A percentile compares a stretch with the other conserved stretches of the same genome.
phyloP scores from a whole-genome alignment of 2,113 vertebrate species.

The Phaethornis superciliosus region DNA sequence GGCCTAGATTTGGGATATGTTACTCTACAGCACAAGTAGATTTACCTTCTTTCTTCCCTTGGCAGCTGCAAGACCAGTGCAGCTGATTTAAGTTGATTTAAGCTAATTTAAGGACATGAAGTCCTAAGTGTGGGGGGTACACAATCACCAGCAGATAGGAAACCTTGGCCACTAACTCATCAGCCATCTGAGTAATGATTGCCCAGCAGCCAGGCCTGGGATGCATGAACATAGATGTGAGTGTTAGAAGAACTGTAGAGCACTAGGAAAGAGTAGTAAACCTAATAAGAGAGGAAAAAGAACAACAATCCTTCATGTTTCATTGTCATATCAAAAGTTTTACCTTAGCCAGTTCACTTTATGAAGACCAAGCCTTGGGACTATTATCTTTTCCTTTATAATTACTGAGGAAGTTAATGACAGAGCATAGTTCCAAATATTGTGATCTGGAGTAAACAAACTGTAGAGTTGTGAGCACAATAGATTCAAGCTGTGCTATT shows the following conservation, averaged over 20 bases:
- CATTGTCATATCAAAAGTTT: background rate
- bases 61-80: no score
- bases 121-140: background rate
- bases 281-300: background rate
- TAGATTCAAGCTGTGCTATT: background rate
- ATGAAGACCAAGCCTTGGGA: background rate
- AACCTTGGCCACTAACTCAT: background rate
- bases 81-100: no score
- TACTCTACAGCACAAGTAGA: accelerated
- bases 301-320: background rate
- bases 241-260: no score
- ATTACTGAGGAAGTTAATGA: background rate
- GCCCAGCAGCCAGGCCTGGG: background rate
- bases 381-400: background rate
- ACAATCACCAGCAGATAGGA: accelerated
- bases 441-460: background rate
- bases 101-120: background rate
- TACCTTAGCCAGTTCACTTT: background rate
- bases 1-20: background rate
- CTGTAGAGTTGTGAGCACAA: background rate
- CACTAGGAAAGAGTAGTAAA: background rate
- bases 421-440: background rate
- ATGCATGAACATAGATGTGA: background rate
- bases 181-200: background rate
- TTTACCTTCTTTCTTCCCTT: background rate